Evolutionary conservation across 1,140 invertebrate genomes (phyloP).

Genomic region (Neelides sp.): DNA sequence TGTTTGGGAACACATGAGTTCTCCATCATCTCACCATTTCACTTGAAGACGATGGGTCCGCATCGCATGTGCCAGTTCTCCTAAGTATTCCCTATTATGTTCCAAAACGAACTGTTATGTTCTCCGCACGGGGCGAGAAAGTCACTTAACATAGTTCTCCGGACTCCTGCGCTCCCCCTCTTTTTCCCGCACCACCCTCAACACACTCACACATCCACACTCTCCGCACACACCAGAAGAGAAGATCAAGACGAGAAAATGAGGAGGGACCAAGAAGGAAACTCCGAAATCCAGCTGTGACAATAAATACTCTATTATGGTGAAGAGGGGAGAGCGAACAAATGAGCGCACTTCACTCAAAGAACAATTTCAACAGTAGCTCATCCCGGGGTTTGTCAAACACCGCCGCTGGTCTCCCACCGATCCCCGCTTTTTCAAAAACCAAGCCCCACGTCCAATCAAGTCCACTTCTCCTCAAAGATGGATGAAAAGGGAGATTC

Average conservation of each 20-base stretch:
- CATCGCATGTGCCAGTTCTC: constrained; percentile 4
- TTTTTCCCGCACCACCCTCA: not conserved
- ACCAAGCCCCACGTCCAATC: too few species aligned
- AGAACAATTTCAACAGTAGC: too few species aligned
- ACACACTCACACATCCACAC: not conserved
- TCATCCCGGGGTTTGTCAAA: too few species aligned
- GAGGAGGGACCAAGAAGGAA: not conserved
- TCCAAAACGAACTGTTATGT: constrained; percentile 2
- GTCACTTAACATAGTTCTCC: not conserved
- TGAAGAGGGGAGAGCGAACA: not conserved
- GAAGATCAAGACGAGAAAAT: not conserved
- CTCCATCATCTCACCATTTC: constrained; percentile 19
- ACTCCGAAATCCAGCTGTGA: constrained; percentile 15
- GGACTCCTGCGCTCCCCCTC: constrained; percentile 9
- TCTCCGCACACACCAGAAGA: not conserved
- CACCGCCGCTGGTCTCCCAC: too few species aligned
- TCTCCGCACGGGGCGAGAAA: too few species aligned
- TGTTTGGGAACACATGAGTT: not conserved
- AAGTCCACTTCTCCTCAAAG: too few species aligned
- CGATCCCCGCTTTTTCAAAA: too few species aligned
- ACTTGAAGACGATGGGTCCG: too few species aligned
- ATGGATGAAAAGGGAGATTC: too few species aligned
- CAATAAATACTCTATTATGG: constrained; percentile 14
- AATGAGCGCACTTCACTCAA: too few species aligned
- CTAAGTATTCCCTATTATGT: not conserved